Conservation (phyloP, 53 echinoderm and acorn worm species). For the Astropecten irregularis region DNA sequence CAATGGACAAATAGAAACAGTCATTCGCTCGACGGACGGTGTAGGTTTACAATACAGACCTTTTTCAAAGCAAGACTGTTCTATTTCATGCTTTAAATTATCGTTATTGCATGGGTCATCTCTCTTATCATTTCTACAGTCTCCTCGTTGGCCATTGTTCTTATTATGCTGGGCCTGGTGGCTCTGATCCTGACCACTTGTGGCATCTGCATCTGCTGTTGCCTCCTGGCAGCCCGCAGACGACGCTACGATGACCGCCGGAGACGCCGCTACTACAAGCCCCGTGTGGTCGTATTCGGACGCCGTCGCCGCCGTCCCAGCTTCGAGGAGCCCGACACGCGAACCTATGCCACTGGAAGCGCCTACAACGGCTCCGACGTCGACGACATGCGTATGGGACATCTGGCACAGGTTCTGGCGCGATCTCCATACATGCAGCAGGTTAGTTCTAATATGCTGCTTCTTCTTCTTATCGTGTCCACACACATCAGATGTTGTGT, state of each 20-base stretch:
- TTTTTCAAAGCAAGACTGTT: background rate
- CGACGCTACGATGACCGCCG: background rate
- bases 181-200: background rate
- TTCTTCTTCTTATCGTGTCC: no score
- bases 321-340: background rate
- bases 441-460: background rate
- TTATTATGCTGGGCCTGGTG: background rate
- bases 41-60: no score
- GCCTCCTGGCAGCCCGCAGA: background rate
- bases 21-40: no score
- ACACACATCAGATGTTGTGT: no score
- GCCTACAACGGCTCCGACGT: background rate
- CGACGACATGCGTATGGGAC: slow-evolving; percentile 21
- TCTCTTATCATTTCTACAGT: no score
- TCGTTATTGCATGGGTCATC: no score
- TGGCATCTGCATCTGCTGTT: background rate
- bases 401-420: slow-evolving; percentile 21
- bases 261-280: background rate
- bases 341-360: background rate
- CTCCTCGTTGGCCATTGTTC: background rate
- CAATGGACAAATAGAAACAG: no score
- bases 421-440: slow-evolving; percentile 31
- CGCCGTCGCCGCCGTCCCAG: background rate
- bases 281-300: background rate
- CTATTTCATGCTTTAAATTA: background rate